Evolutionary conservation across 2,113 vertebrate species (phyloP).

Genomic region (Isichthys henryi): DNA sequence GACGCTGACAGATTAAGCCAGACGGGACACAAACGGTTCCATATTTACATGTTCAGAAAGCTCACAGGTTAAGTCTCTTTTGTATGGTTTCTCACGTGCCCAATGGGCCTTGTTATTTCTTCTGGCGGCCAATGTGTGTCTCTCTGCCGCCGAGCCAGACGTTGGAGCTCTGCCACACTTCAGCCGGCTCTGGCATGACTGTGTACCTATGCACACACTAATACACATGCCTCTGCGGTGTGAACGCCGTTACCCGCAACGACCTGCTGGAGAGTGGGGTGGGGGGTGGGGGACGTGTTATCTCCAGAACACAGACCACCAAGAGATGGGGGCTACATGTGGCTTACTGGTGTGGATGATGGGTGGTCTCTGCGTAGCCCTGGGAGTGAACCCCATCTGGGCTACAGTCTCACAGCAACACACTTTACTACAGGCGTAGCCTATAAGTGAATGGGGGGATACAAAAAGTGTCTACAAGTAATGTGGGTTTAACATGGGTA

Average conservation of each 20-base stretch:
- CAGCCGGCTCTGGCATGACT: neutral
- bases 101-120: neutral
- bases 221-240: neutral
- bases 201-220: neutral
- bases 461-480: neutral
- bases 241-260: neutral
- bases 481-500: neutral
- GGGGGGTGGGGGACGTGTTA: neutral
- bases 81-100: neutral
- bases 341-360: neutral
- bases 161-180: neutral
- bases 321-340: neutral
- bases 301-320: neutral
- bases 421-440: neutral
- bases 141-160: neutral
- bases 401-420: neutral
- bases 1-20: neutral
- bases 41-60: neutral
- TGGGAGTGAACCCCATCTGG: neutral
- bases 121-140: neutral
- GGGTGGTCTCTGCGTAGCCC: neutral
- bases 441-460: neutral
- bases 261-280: neutral
- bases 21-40: neutral
- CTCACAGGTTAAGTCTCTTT: neutral